phyloP scores from a whole-genome alignment of 2,888 invertebrate species.

The Archips crataeganus region DNA sequence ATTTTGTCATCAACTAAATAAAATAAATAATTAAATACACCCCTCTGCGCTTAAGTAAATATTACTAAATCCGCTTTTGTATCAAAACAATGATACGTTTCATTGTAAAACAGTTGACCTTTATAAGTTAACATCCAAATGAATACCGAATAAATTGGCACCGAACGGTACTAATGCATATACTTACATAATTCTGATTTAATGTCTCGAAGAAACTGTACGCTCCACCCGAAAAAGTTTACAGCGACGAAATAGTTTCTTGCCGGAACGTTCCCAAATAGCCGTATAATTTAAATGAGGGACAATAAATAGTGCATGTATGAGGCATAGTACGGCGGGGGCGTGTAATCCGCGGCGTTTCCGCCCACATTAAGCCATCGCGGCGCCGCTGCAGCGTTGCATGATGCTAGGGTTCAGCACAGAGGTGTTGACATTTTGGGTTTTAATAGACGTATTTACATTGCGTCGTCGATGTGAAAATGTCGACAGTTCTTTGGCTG shows the following conservation, averaged over 20 bases:
- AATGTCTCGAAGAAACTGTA: constrained; percentile 11
- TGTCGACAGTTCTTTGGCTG: not conserved
- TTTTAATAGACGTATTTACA: too few species aligned
- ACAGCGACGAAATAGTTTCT: constrained; percentile 31
- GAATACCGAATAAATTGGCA: not conserved
- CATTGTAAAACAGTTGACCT: not conserved
- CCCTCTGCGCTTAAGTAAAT: too few species aligned
- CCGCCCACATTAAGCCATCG: constrained; percentile 58
- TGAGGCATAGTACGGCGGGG: constrained; percentile 43
- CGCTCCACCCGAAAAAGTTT: constrained; percentile 26
- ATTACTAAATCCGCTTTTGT: not conserved
- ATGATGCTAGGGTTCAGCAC: not conserved
- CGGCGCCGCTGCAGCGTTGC: constrained; percentile 24
- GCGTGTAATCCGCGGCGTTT: constrained; percentile 59
- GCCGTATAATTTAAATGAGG: constrained; percentile 41
- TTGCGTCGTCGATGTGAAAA: not conserved
- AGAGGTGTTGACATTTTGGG: too few species aligned
- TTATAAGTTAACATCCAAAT: constrained; percentile 1
- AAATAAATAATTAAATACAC: too few species aligned
- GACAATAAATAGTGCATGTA: constrained; percentile 40
- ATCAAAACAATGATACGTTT: not conserved
- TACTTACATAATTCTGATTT: constrained; percentile 1
- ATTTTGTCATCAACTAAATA: not conserved
- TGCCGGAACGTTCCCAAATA: constrained; percentile 34
- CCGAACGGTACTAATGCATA: not conserved